These are phyloP conservation scores for Hemaris fuciformis DNA, from an alignment of 2,888 invertebrate genomes.

Conservation along the genomic window DNA sequence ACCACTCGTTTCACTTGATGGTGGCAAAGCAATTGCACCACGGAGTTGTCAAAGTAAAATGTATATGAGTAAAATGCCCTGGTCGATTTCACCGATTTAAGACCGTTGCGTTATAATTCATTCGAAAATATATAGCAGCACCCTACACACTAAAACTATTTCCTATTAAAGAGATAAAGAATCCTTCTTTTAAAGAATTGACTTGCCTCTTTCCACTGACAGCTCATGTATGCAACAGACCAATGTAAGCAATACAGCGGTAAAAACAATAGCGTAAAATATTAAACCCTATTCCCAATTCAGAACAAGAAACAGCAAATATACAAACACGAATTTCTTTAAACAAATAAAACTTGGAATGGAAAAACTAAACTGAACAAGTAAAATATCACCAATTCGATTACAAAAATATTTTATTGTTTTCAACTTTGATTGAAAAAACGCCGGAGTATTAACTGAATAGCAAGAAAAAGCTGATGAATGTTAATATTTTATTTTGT, in stretches of 20 bases:
- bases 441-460: not conserved
- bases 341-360: not conserved
- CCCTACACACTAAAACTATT: too few species aligned
- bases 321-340: not conserved
- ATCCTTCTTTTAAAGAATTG: too few species aligned
- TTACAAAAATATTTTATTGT: not conserved
- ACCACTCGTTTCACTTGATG: too few species aligned
- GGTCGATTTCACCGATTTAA: too few species aligned
- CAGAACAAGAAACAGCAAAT: not conserved
- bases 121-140: too few species aligned
- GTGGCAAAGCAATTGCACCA: too few species aligned
- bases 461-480: not conserved
- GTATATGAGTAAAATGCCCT: too few species aligned
- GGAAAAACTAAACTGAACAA: not conserved
- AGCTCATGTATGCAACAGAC: not conserved
- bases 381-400: not conserved
- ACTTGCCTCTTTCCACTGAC: not conserved
- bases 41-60: too few species aligned
- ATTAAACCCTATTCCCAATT: not conserved
- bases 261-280: not conserved
- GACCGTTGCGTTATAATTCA: too few species aligned
- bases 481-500: not conserved
- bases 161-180: too few species aligned
- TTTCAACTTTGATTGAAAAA: slow-evolving; percentile 1
- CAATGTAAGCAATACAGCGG: not conserved